A percentile compares a stretch with the other conserved stretches of the same genome.
These are phyloP conservation scores for Lithodes maja DNA, from an alignment of 2,888 invertebrate species.

Conservation along the genomic window DNA sequence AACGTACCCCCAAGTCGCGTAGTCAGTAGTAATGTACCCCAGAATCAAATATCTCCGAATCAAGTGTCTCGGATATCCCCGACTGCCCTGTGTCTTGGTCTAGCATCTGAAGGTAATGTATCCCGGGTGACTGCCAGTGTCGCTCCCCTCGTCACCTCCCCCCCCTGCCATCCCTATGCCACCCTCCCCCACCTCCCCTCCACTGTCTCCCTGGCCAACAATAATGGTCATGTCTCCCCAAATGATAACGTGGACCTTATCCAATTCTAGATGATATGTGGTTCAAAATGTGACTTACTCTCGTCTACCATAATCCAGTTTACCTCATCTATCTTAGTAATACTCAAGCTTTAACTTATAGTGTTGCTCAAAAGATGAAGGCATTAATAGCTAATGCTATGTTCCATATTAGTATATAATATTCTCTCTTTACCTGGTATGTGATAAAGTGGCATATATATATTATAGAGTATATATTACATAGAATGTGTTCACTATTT, in stretches of 20 bases:
- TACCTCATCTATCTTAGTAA: slow-evolving; percentile 28
- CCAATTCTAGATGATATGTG: slow-evolving; percentile 51
- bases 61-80: too few species aligned
- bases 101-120: too few species aligned
- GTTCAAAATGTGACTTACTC: slow-evolving; percentile 29
- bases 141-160: background rate
- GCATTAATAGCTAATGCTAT: slow-evolving; percentile 59
- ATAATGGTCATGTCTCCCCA: slow-evolving; percentile 30
- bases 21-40: background rate
- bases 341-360: slow-evolving; percentile 26
- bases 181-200: slow-evolving; percentile 6
- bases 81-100: too few species aligned
- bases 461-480: slow-evolving; percentile 31
- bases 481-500: slow-evolving; percentile 43
- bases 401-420: slow-evolving; percentile 21
- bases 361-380: slow-evolving; percentile 49
- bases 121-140: background rate
- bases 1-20: background rate
- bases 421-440: slow-evolving; percentile 27
- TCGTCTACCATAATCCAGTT: slow-evolving; percentile 36
- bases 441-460: slow-evolving; percentile 38
- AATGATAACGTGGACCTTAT: slow-evolving; percentile 50
- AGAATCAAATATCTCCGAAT: background rate
- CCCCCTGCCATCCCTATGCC: slow-evolving; percentile 24
- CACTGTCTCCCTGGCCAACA: slow-evolving; percentile 28